phyloP scores from a whole-genome alignment of 2,113 vertebrate genomes.

The Eulemur macaco region DNA sequence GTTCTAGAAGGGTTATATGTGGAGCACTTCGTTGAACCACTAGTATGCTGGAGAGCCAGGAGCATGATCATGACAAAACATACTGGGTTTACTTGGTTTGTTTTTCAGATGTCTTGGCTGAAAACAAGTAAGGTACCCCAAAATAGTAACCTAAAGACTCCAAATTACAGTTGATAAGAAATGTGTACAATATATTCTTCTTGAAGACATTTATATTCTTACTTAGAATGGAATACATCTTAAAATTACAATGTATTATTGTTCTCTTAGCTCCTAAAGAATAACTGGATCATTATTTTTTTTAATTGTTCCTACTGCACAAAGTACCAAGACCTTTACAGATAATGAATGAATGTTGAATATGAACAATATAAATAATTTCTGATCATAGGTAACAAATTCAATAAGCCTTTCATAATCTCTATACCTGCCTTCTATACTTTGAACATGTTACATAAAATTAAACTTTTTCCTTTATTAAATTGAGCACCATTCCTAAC shows the following conservation, averaged over 20 bases:
- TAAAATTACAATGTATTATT: neutral
- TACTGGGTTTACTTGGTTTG: neutral
- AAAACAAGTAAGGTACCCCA: neutral
- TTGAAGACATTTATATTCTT: conserved; percentile 19
- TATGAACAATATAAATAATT: conserved; percentile 8
- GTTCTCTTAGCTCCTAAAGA: neutral
- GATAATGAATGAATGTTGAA: neutral
- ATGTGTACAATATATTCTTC: neutral
- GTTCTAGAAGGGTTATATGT: neutral
- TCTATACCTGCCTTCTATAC: neutral
- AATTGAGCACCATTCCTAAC: conserved; percentile 34
- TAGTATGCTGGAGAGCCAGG: neutral
- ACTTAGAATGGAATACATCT: neutral
- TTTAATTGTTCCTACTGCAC: neutral
- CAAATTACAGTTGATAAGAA: conserved; percentile 16
- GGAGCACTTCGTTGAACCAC: neutral
- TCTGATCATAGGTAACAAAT: neutral
- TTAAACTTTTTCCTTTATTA: conserved; percentile 11
- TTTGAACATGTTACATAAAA: conserved; percentile 31
- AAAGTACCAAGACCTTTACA: neutral
- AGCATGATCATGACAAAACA: neutral
- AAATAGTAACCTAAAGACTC: conserved; percentile 9
- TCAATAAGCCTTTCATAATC: neutral
- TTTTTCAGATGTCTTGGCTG: conserved; percentile 4
- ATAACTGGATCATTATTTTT: neutral